Percentiles rank a stretch among this genome's conserved stretches.
These are phyloP conservation scores for Platalea minor DNA, from an alignment of 2,797 vertebrate genomes.

Conservation along the genomic window DNA sequence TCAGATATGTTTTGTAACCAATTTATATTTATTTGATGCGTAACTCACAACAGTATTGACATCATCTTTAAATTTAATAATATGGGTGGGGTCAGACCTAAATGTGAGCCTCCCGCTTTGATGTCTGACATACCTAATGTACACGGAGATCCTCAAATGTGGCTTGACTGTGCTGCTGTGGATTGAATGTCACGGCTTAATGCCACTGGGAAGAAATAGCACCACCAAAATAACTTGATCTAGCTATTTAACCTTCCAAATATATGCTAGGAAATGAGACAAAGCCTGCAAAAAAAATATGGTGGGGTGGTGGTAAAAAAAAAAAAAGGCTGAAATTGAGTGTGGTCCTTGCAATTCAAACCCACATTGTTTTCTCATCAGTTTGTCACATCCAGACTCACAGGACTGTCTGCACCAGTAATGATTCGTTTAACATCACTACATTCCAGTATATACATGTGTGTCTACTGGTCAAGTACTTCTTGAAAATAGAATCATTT, in stretches of 20 bases:
- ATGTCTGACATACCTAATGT: background rate
- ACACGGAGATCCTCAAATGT: background rate
- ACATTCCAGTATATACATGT: background rate
- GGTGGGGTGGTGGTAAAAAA: background rate
- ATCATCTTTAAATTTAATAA: constrained; percentile 19
- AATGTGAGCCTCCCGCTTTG: background rate
- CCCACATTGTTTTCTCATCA: background rate
- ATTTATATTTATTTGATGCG: constrained; percentile 4
- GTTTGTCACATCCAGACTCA: background rate
- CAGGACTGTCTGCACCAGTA: background rate
- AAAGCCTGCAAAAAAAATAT: background rate
- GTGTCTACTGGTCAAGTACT: background rate
- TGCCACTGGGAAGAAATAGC: constrained; percentile 5
- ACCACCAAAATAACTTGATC: constrained; percentile 17
- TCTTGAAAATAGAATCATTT: background rate
- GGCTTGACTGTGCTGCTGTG: background rate
- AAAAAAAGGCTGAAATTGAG: background rate
- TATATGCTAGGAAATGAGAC: background rate
- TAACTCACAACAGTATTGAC: background rate
- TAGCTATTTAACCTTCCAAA: background rate
- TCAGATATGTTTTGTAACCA: constrained; percentile 10
- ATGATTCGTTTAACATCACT: background rate
- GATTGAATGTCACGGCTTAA: constrained; percentile 6
- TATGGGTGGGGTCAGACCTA: background rate
- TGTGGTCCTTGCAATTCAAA: background rate